These are phyloP conservation scores for Malurus melanocephalus DNA, from an alignment of 2,113 vertebrate species.

Conservation along the genomic window DNA sequence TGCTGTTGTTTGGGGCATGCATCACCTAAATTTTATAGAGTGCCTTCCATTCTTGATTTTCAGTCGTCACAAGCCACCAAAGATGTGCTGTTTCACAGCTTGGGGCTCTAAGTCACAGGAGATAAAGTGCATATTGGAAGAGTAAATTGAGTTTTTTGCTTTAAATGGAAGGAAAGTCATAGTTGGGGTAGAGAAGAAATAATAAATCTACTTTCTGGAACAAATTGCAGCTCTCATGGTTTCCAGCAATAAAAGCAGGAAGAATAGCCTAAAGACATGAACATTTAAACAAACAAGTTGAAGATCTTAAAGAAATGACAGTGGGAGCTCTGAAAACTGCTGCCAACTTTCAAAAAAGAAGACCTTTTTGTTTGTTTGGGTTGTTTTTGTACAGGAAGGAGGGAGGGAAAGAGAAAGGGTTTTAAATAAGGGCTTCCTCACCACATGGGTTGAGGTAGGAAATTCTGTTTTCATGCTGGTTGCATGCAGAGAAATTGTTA, in stretches of 20 bases:
- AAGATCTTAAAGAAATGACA: slow-evolving; percentile 26
- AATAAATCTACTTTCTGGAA: slow-evolving; percentile 47
- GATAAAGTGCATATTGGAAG: slow-evolving; percentile 1
- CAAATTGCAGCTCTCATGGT: slow-evolving; percentile 5
- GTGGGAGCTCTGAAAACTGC: not conserved
- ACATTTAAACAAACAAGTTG: slow-evolving; percentile 46
- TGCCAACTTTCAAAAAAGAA: not conserved
- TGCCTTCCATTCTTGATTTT: not conserved
- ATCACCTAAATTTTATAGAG: not conserved
- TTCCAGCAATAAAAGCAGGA: slow-evolving; percentile 16
- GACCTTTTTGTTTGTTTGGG: slow-evolving; percentile 10
- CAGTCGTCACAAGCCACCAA: not conserved
- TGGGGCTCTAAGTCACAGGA: not conserved
- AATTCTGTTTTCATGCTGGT: not conserved
- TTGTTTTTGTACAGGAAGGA: slow-evolving; percentile 5
- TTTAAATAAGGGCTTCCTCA: not conserved
- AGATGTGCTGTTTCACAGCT: not conserved
- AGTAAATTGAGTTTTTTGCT: not conserved
- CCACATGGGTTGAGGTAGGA: not conserved
- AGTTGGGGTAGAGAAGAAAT: slow-evolving; percentile 5
- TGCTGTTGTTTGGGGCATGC: not conserved
- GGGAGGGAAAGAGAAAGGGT: not conserved
- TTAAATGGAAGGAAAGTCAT: slow-evolving; percentile 2
- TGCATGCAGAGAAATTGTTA: not conserved
- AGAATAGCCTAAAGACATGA: slow-evolving; percentile 33